phyloP scores from a whole-genome alignment of 92 coral and sea anemone species.

The Siderastrea siderea region DNA sequence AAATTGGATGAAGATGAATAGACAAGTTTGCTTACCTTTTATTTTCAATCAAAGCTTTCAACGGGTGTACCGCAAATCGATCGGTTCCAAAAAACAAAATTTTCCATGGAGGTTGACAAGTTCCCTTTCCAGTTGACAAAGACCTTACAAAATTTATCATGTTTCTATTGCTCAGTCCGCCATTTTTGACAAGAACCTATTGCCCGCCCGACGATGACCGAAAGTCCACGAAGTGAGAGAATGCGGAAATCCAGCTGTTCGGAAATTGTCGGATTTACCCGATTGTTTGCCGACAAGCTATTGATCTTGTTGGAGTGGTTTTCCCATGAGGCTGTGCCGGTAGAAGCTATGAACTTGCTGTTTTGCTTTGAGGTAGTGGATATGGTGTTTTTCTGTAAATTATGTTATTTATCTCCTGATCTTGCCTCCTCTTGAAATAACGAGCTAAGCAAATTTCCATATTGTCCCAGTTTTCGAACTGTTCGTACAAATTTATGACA shows the following conservation, averaged over 20 bases:
- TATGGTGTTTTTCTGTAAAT: conserved; percentile 50
- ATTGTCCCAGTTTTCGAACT: neutral
- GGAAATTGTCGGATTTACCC: conserved; percentile 22
- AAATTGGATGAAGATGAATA: neutral
- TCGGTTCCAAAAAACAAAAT: conserved; percentile 96
- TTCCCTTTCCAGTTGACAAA: conserved; percentile 5
- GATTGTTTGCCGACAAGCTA: conserved; percentile 27
- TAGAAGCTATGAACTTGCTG: conserved; percentile 23
- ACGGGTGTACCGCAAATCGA: conserved; percentile 84
- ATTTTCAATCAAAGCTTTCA: conserved; percentile 71
- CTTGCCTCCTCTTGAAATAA: conserved; percentile 41
- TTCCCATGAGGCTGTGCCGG: conserved; percentile 45
- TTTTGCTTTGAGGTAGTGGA: conserved; percentile 36
- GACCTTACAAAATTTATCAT: conserved; percentile 25
- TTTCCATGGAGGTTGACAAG: conserved; percentile 76
- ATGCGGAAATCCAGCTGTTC: neutral
- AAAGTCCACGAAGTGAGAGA: neutral
- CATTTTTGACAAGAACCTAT: neutral
- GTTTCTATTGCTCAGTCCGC: neutral
- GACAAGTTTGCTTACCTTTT: conserved; percentile 6
- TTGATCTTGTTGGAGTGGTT: neutral
- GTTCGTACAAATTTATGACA: conserved; percentile 1
- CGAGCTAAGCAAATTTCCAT: neutral
- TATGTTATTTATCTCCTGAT: conserved; percentile 69
- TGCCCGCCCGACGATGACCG: neutral